Evolutionary conservation across 2,888 invertebrate species (phyloP), one percentile per base, ranked within the genome.

Genomic region (Cenopis cana): DNA sequence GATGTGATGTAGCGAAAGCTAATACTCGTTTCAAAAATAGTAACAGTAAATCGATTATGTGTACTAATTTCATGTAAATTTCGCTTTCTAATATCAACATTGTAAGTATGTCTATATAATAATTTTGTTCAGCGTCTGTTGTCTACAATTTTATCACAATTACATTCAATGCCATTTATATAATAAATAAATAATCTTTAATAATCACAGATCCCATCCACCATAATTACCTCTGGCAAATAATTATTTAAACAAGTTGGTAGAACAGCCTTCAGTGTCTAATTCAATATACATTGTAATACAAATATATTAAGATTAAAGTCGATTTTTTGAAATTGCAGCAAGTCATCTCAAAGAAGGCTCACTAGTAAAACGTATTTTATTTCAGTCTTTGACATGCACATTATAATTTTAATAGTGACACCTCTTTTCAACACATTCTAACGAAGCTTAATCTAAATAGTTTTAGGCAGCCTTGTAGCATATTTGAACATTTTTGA

Each of bases 201-300:
- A 54, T 52, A 70, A 70, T 70, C 69, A 70, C 69, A 65, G 65
- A 65, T 64, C 50, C 50, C 49, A 38, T 41, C 24, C 69, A 69
- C 64, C 50, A 24, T 50, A 20, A 57, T 41, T 17, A 64, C 52
- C 64, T 50, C 36, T 14, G 20, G 54, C 29, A 64, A 55, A 57
- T 59, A 38, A 52, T 50, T 33, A 12, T 18, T 11, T 33, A 29
- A 17, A 56, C 17, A 50, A 50, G 29, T 38, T 24, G 29, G 65
- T 65, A 29, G 14, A 69, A 56, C 50, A 59, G 54, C 38, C 52
- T 70, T 54, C 50, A 18, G 9, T 56, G 8, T 17, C 5, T 50
- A 50, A 18, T 8, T 36, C 52, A 57, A 50, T 52, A 52, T 50
- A 52, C 17, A 24, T 55, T n/a, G 33, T 60, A 36, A 4, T 49